Evolutionary conservation across 2,888 invertebrate genomes (phyloP), one percentile per base, ranked within the genome.

Genomic region (Netelia inedita): DNA sequence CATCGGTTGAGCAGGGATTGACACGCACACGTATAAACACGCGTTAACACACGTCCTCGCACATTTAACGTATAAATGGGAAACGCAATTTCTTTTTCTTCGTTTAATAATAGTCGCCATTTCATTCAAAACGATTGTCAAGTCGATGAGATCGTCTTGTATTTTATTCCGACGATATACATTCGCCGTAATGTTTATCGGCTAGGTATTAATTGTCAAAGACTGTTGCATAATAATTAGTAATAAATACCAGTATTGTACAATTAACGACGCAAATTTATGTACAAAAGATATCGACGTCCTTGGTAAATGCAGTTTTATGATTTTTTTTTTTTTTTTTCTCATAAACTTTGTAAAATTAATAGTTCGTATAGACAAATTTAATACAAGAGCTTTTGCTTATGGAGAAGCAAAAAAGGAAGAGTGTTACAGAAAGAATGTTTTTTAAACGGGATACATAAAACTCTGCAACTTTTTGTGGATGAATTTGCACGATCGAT

Each of bases 211-310:
- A 86, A 84, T 86, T 84, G 72, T 87, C 76, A 82, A 88, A 88
- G 87, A 88, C 87, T 85, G 87, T 86, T 86, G 85, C 61, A 80
- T 85, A 76, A 87, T 75, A 83, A 79, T 86, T 86, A 87, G 84
- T 82, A 87, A 83, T 85, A 80, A 89, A 85, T 72, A 81, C 68
- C 79, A 86, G 66, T 83, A 82, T 83, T 79, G 73, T 86, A 87
- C 66, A 84, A 88, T 88, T 86, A 71, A 55, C 76, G 71, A 82
- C 84, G 83, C 69, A 86, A 84, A 66, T 86, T 80, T 87, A 85
- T 89, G 80, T 88, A 89, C 83, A 87, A 85, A 86, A 59, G 19
- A 57, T 57, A 76, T 57, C 46, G 68, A 71, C 50, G 57, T 73
- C 57, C 35, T 72, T 43, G 63, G 57, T 76, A 81, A 46, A 46